Conservation (phyloP, 2,797 vertebrate species). For the Molothrus aeneus region DNA sequence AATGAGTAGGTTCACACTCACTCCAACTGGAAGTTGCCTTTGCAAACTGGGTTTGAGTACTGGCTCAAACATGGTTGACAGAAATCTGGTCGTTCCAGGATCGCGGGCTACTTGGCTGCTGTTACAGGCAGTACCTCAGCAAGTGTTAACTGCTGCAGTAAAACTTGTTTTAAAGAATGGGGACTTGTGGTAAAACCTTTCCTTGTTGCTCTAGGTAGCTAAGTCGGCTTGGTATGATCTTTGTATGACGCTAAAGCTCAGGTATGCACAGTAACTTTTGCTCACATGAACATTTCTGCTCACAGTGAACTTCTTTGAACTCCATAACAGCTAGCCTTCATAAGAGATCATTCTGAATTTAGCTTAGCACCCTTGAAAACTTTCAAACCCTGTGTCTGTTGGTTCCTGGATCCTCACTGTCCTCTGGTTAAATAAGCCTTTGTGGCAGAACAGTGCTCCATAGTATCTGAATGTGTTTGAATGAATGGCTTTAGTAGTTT, state of each 20-base stretch:
- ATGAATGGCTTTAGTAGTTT: background rate
- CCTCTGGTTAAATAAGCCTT: conserved; percentile 1
- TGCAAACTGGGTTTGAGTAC: background rate
- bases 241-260: background rate
- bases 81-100: background rate
- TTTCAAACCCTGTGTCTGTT: background rate
- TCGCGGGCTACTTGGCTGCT: background rate
- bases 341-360: background rate
- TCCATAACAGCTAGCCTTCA: background rate
- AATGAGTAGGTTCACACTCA: background rate
- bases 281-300: background rate
- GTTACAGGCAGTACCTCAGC: background rate
- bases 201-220: background rate
- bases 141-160: background rate
- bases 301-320: background rate
- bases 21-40: conserved; percentile 1
- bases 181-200: background rate
- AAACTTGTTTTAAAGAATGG: background rate
- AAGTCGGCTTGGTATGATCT: background rate
- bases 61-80: background rate
- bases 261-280: background rate
- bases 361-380: background rate
- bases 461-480: background rate
- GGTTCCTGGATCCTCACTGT: background rate
- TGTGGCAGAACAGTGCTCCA: background rate